Evolutionary conservation across 1,140 invertebrate genomes (phyloP), one percentile per base, ranked within the genome.

Genomic region (Drosophila sp.): DNA sequence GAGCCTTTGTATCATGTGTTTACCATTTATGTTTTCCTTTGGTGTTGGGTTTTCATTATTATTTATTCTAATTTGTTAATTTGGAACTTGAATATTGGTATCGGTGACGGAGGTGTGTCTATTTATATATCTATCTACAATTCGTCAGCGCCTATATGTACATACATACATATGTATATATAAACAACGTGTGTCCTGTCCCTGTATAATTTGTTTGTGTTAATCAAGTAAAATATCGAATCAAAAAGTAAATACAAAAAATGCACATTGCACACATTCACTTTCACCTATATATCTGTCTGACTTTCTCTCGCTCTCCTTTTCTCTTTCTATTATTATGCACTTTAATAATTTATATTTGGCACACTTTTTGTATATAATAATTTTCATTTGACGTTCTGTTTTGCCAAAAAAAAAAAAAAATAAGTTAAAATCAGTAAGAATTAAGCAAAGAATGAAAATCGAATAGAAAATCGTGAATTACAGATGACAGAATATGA

Each of bases 361-460:
- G 44, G 44, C 44, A 50, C 44, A 27, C 44, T 23, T 35, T 76
- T 38, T 76, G 72, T 75, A 75, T 75, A 75, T 75, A 75, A 73
- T 73, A 56, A 70, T 4, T 29, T 30, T 23, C 29, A 58, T 65
- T n/a, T 35, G 33, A 67, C 32, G 27, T 72, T 65, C 30, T 60
- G 35, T 60, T 50, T 77, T 54, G 29, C 33, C 27, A 38, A 38
- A 38, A 38, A n/a, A 38, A n/a, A 38, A 38, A 8, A 56, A 70
- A 71, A 87, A 79, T 79, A 80, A 79, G 55, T 68, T 76, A 66
- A 85, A 86, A 86, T 85, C 83, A 87, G 83, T 86, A 50, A 50
- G 44, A 50, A 50, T 27, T 10, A 27, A 50, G 23, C 23, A 17
- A 17, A 50, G 44, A 50, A 50, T 50, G 67, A 41, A 66, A 55